Evolutionary conservation across 2,888 invertebrate species (phyloP).

Genomic region (Ashinkailepas kermadecensis): DNA sequence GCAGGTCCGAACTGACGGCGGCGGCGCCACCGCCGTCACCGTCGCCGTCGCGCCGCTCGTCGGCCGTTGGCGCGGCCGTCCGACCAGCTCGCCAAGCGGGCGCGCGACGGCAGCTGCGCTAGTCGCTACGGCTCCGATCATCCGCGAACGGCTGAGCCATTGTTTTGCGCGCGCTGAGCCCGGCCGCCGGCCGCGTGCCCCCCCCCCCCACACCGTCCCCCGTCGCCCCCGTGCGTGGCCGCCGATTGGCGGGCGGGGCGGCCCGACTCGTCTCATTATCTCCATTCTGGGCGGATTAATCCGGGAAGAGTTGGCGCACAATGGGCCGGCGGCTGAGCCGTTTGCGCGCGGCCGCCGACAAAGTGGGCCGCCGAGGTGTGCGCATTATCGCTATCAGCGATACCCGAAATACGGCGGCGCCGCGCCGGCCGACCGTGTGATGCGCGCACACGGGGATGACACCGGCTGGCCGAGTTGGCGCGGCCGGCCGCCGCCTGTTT

Average conservation of each 20-base stretch:
- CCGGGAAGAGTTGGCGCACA: slow-evolving; percentile 19
- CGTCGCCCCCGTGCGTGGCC: neutral
- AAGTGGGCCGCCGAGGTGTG: slow-evolving; percentile 17
- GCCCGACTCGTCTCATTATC: slow-evolving; percentile 7
- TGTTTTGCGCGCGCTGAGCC: neutral
- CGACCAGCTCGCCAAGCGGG: neutral
- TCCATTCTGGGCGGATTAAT: slow-evolving; percentile 2
- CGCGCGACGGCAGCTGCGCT: neutral
- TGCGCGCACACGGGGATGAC: slow-evolving; percentile 3
- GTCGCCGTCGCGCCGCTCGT: neutral
- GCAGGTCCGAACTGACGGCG: slow-evolving; percentile 26
- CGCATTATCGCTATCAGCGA: neutral
- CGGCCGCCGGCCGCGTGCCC: neutral
- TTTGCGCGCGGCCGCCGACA: slow-evolving; percentile 5
- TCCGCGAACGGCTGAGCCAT: neutral
- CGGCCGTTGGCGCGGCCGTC: too few species aligned
- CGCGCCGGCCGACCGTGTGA: neutral
- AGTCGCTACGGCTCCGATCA: neutral
- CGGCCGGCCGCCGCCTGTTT: neutral
- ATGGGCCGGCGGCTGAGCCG: neutral
- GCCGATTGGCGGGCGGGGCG: slow-evolving; percentile 8
- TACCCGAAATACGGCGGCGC: slow-evolving; percentile 13
- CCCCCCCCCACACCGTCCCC: neutral
- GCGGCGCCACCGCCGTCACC: slow-evolving; percentile 16
- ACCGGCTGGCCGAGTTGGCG: neutral